Evolutionary conservation across 2,113 vertebrate species (phyloP).

Genomic region (Mastomys coucha): DNA sequence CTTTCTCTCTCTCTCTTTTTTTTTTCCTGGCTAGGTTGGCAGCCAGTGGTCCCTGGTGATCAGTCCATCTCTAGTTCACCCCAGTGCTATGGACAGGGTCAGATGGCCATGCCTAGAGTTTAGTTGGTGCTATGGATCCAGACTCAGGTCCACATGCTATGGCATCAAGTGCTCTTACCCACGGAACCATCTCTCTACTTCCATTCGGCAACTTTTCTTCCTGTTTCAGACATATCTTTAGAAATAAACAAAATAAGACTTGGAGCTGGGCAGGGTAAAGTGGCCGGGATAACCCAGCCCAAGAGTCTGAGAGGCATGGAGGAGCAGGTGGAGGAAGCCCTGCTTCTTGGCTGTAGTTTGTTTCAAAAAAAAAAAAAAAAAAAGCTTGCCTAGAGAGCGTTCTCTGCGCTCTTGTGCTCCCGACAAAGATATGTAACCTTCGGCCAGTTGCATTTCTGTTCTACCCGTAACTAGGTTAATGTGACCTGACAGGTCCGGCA

Average conservation of each 20-base stretch:
- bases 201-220: conserved; percentile 29
- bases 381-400: background rate
- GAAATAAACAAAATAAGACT: conserved; percentile 70
- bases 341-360: conserved; percentile 48
- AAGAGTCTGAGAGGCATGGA: background rate
- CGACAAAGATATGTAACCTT: conserved; percentile 73
- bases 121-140: background rate
- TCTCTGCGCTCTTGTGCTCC: background rate
- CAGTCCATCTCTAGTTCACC: background rate
- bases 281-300: accelerated
- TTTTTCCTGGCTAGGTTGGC: background rate
- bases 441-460: conserved; percentile 68
- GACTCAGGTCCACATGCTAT: background rate
- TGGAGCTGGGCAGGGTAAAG: background rate
- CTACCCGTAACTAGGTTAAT: conserved; percentile 79
- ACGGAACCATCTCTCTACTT: too few relatives aligned
- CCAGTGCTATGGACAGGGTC: background rate
- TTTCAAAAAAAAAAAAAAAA: background rate
- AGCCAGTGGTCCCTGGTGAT: background rate
- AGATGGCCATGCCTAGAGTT: background rate
- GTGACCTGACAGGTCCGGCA: conserved; percentile 76
- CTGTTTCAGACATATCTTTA: conserved; percentile 74
- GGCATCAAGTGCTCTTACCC: background rate
- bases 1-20: too few relatives aligned
- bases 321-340: background rate